phyloP scores from a whole-genome alignment of 2,888 invertebrate genomes.

The Flexamia atlantica region DNA sequence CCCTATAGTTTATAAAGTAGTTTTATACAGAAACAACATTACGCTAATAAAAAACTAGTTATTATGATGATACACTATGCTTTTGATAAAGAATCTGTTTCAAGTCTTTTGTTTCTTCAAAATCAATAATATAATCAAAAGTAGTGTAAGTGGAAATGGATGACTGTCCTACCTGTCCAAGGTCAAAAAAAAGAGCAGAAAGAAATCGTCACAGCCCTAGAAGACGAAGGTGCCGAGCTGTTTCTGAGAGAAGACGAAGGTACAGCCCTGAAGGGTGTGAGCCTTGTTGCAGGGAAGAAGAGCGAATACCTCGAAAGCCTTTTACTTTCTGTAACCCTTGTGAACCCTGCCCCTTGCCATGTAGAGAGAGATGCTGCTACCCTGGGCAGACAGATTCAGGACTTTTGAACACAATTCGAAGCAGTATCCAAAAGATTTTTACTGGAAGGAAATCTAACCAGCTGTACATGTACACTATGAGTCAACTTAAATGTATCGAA shows the following conservation, averaged over 20 bases:
- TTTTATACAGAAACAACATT: not conserved
- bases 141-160: not conserved
- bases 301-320: not conserved
- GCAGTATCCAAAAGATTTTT: slow-evolving; percentile 7
- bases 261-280: slow-evolving; percentile 12
- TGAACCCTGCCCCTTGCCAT: not conserved
- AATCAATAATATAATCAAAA: not conserved
- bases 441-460: not conserved
- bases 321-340: not conserved
- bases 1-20: not conserved
- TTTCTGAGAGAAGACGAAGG: not conserved
- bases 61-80: not conserved
- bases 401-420: slow-evolving; percentile 20
- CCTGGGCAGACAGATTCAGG: not conserved
- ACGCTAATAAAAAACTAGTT: not conserved
- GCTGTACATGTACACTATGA: slow-evolving; percentile 10
- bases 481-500: slow-evolving; percentile 21
- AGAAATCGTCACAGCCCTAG: not conserved
- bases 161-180: not conserved
- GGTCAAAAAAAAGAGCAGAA: not conserved
- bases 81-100: not conserved
- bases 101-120: not conserved
- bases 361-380: not conserved
- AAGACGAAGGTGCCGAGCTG: not conserved
- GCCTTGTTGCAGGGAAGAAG: not conserved